Evolutionary conservation across 2,888 invertebrate species (phyloP).

Genomic region (Sphaerophoria taeniata): DNA sequence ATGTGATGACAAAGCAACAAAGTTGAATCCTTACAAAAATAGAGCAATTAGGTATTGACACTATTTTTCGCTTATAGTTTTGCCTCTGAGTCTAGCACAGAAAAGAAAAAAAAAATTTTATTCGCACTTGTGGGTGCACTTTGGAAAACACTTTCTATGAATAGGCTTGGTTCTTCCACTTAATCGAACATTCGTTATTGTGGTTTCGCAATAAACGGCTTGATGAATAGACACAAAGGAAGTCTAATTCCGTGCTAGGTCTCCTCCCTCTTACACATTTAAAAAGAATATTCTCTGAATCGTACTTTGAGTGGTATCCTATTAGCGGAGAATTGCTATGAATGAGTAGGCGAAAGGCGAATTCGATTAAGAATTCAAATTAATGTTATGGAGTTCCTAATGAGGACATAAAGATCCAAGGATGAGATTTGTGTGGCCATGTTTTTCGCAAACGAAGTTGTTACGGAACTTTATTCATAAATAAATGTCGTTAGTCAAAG

Average conservation of each 20-base stretch:
- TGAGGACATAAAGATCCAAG: not conserved
- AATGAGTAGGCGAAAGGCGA: not conserved
- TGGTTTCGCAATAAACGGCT: not conserved
- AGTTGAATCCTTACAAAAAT: constrained; percentile 69
- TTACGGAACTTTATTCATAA: not conserved
- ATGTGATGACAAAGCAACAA: constrained; percentile 22
- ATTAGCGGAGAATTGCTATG: not conserved
- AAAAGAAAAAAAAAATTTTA: constrained; percentile 17
- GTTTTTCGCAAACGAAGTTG: not conserved
- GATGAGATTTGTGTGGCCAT: not conserved
- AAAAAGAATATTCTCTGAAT: not conserved
- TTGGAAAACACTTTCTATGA: not conserved
- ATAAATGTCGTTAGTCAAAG: not conserved
- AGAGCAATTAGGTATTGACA: constrained; percentile 73
- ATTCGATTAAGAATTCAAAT: not conserved
- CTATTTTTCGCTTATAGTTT: constrained; percentile 44
- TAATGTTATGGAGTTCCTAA: constrained; percentile 2
- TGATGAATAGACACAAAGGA: constrained; percentile 7
- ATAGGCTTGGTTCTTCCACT: not conserved
- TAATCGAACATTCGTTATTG: not conserved
- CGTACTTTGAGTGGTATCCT: constrained; percentile 10
- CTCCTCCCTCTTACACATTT: not conserved
- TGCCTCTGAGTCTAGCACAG: not conserved
- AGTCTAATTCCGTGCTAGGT: not conserved
- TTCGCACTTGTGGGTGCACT: constrained; percentile 36